Evolutionary conservation across 2,113 vertebrate genomes (phyloP), one percentile per base, ranked within the genome.

Genomic region (Campylorhamphus procurvoides): DNA sequence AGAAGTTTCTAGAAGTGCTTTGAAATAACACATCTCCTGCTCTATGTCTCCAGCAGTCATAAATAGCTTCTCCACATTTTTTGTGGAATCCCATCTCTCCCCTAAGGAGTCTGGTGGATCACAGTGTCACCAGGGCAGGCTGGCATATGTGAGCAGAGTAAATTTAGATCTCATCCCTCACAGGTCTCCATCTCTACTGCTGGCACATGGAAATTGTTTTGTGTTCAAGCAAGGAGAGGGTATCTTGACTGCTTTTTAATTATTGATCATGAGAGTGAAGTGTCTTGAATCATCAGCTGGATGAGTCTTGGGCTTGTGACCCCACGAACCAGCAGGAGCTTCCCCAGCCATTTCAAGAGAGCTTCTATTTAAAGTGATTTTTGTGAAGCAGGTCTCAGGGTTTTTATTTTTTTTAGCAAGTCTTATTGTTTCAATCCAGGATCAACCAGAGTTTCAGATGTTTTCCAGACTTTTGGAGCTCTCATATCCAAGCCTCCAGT

Each of bases 301-400:
- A 19, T 33, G 28, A 39, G 33, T 55, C 59, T 33, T 53, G 39
- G 16, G 4, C 14, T 53, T 68, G 23, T 56, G 29, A 56, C 40
- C 40, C 33, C 25, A 19, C 2, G 14, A 85, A 23, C 18, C 27
- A 53, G 13, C 11, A 73, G 62, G 14, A 81, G 8, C 5, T 68
- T 47, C 23, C 17, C 29, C 67, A 66, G 28, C 7, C 35, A 17
- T 31, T 74, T 62, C 17, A 14, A 2, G 3, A 56, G 9, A n/a
- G 33, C 11, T 7, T 82, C 10, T 47, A 22, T 12, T 28, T 15
- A 11, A 14, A 47, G 17, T 8, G 3, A 28, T 25, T 83, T 92
- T 74, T 15, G 0, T 64, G 19, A 86, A 78, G 14, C 2, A 23
- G 1, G 0, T 39, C 23, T 86, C 24, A 0, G 37, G 37, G 37